Conservation (phyloP, 2,888 invertebrate genomes). For the Callinectes sapidus region DNA sequence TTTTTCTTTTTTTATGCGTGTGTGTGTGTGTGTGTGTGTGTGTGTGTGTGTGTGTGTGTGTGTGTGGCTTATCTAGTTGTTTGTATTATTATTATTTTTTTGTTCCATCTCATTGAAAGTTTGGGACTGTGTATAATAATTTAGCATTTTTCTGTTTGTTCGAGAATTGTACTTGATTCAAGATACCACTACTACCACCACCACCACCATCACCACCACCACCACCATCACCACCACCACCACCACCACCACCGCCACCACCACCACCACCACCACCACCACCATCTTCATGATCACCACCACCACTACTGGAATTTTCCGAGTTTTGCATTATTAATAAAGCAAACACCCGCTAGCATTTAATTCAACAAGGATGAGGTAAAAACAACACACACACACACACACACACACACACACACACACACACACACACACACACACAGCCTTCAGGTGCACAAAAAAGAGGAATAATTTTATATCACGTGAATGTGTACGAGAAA, state of each 20-base stretch:
- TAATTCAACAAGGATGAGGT: slow-evolving; percentile 12
- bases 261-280: not conserved
- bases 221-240: not conserved
- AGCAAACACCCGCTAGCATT: not conserved
- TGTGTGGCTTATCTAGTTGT: not conserved
- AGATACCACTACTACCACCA: not conserved
- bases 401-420: not conserved
- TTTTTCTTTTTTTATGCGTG: not conserved
- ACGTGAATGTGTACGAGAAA: not conserved
- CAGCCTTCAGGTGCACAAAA: not conserved
- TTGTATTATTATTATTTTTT: not conserved
- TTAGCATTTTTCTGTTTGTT: not conserved
- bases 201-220: not conserved
- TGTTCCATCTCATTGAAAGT: not conserved
- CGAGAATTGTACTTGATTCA: not conserved
- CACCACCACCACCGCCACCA: not conserved
- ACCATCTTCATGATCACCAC: not conserved
- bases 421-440: too few species aligned
- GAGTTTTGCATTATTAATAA: not conserved
- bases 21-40: not conserved
- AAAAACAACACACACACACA: not conserved
- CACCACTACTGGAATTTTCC: not conserved
- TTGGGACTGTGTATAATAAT: not conserved
- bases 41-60: not conserved
- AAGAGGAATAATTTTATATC: not conserved